Base-by-base conservation (phyloP, 2,113 vertebrate species). In the Dromiciops gliroides region DNA sequence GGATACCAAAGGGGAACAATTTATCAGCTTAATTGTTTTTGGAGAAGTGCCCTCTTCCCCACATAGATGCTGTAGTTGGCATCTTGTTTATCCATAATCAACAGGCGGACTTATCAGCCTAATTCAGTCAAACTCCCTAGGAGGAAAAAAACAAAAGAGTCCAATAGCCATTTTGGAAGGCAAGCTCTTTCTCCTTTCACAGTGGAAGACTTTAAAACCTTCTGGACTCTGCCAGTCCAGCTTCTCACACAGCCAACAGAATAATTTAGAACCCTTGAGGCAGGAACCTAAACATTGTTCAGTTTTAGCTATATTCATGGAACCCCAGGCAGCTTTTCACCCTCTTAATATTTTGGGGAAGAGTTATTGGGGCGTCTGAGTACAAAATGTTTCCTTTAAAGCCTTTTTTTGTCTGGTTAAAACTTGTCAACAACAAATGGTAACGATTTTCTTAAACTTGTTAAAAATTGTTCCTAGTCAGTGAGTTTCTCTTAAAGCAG, bases 361-460 rank as follows among this genome's bases (percentile, higher is more conserved):
- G 28, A 11, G 9, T 23, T 92, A 6, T 88, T 75, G 51, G 89
- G 50, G 48, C 24, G 50, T 48, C 47, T 5, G 44, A 50, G 53
- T 92, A 2, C 44, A n/a, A 10, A 22, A 26, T 90, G 3, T 83
- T 91, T 95, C 75, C 31, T 75, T 88, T 95, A 10, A 83, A 16
- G 26, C 47, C 90, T 92, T 94, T 51, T 52, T 92, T 50, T 96
- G 94, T n/a, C 88, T 92, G 49, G 37, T 90, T 95, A 75, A 47
- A 50, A n/a, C 19, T 93, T 90, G 51, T 93, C 44, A 52, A 52
- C 51, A 67, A 44, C n/a, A 49, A 97, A 94, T 93, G 60, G 47
- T 50, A 50, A 26, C n/a, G 28, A 51, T 94, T 96, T 89, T 89
- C 51, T 94, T 31, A 16, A 53, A 23, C 53, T 92, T 37, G 50